Base-by-base conservation (phyloP, 2,113 vertebrate genomes). In the Oophaga pumilio region DNA sequence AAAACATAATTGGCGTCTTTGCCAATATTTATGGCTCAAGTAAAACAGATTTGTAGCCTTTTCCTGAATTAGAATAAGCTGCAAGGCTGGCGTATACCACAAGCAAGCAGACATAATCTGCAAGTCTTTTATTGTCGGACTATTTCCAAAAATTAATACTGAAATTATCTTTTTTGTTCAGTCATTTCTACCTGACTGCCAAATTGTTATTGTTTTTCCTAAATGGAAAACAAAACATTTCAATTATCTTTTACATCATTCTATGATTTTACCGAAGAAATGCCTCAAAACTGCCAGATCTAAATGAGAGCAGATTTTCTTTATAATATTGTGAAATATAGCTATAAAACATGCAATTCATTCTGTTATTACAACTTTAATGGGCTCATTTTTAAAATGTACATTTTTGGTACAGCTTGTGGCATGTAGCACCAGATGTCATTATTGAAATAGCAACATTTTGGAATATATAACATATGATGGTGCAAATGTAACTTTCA, bases 161-260 rank as follows among this genome's bases (percentile, higher is more conserved):
- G 17, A 59, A 74, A 73, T 84, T 53, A 73, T 83, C 22, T 83
- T 69, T 83, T 43, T 83, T 53, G 68, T 56, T 73, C 62, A 74
- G 68, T 53, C 66, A 74, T 84, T 84, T 82, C 74, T 74, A 68
- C 68, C 24, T 33, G 52, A 73, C 82, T 84, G 82, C 82, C 82
- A 84, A 84, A 84, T 33, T 74, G 68, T 20, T 43, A 73, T 43
- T 84, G 66, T 73, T 84, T 24, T 73, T 82, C 20, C 68, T 28
- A 74, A 84, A 84, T 57, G 52, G 56, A 74, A 73, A 84, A 73
- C 24, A 74, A 73, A 84, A 57, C 68, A 73, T 73, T 84, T 84
- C 50, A 84, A 74, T 71, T 74, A 84, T 33, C 17, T 57, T 73
- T 69, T 62, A 83, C 49, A 83, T 83, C 81, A 69, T 50, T 83